A percentile compares a stretch with the other conserved stretches of the same genome.
These are phyloP conservation scores for Trichopoda pennipes DNA, from an alignment of 2,888 invertebrate genomes.

Conservation along the genomic window DNA sequence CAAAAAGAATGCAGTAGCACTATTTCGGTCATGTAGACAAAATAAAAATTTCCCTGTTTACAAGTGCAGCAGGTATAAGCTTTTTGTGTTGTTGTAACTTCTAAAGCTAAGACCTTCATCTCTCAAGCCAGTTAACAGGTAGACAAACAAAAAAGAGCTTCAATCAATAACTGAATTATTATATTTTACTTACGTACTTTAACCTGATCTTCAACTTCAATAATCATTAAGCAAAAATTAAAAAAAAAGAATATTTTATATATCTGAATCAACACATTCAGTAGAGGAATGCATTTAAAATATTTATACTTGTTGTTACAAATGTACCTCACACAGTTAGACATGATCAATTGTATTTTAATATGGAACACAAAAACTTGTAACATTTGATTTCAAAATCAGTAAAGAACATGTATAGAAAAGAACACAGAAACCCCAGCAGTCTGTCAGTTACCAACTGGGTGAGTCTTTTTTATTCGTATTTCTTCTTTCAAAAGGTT, in stretches of 20 bases:
- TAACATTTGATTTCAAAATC: conserved; percentile 36
- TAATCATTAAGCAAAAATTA: not conserved
- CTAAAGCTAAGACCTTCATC: too few species aligned
- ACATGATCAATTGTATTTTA: conserved; percentile 58
- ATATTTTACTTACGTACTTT: too few species aligned
- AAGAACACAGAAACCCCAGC: conserved; percentile 47
- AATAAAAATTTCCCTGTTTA: too few species aligned
- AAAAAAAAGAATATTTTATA: not conserved
- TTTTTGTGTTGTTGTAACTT: too few species aligned
- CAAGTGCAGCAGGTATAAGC: too few species aligned
- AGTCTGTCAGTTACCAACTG: conserved; percentile 63
- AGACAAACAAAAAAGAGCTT: too few species aligned
- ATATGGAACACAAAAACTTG: conserved; percentile 11
- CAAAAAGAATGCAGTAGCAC: too few species aligned
- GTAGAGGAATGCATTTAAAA: not conserved
- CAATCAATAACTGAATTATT: not conserved
- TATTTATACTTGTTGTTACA: conserved; percentile 43
- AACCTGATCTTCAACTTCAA: not conserved
- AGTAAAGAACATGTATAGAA: conserved; percentile 19
- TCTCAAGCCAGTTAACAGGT: too few species aligned
- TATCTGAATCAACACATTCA: not conserved
- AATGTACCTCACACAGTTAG: conserved; percentile 59
- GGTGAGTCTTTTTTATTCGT: conserved; percentile 33
- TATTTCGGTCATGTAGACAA: too few species aligned
- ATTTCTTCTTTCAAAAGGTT: conserved; percentile 1